Evolutionary conservation across 2,797 vertebrate species (phyloP).

Genomic region (Dendrocincla fuliginosa): DNA sequence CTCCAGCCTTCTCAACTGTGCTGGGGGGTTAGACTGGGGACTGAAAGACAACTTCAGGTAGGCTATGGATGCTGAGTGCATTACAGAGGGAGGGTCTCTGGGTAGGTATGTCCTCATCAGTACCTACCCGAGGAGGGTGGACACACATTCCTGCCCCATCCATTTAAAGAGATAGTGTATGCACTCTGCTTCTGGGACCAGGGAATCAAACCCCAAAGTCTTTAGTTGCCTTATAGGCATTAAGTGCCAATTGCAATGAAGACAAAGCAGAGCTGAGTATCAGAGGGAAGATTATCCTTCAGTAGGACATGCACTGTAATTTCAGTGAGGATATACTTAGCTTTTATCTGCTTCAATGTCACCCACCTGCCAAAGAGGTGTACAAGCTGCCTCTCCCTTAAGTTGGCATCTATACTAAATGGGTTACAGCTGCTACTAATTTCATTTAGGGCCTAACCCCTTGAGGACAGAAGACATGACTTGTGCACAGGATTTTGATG

Average conservation of each 20-base stretch:
- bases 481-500: background rate
- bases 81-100: background rate
- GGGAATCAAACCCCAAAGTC: background rate
- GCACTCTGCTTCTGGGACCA: background rate
- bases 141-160: background rate
- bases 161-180: background rate
- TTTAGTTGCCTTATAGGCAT: background rate
- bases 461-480: background rate
- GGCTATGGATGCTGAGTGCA: background rate
- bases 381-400: background rate
- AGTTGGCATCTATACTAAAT: background rate
- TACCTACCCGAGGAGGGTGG: background rate
- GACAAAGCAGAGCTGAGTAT: background rate
- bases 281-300: background rate
- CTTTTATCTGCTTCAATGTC: background rate
- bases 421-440: slow-evolving; percentile 17
- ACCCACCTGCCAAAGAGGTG: background rate
- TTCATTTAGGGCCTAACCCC: background rate
- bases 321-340: background rate
- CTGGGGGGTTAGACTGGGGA: background rate
- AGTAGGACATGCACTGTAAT: background rate
- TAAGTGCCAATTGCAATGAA: background rate
- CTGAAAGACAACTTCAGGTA: background rate
- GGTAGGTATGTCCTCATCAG: no score
- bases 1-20: background rate